Conservation (phyloP, 2,797 vertebrate genomes). For the Anisognathus igniventris region DNA sequence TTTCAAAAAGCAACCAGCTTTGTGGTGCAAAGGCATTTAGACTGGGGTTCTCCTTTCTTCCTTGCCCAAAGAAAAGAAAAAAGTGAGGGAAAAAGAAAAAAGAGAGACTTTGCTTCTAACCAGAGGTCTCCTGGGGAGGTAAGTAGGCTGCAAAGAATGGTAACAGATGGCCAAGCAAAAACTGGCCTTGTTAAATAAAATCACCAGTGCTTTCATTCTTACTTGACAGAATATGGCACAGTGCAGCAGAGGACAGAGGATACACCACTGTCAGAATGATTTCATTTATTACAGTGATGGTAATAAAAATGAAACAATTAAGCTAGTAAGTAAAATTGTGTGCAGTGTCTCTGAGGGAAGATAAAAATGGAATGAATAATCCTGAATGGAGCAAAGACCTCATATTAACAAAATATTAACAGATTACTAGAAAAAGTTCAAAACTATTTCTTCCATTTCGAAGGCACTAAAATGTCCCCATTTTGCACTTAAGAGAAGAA, state of each 20-base stretch:
- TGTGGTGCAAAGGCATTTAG: neutral
- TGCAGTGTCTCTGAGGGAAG: neutral
- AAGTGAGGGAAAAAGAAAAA: neutral
- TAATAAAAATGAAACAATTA: neutral
- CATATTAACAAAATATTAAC: neutral
- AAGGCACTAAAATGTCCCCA: neutral
- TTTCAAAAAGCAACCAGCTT: neutral
- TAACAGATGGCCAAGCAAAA: slow-evolving; percentile 42
- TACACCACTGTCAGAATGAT: neutral
- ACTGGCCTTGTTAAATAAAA: neutral
- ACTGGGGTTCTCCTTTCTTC: neutral
- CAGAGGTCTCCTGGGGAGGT: neutral
- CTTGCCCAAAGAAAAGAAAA: neutral
- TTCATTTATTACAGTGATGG: neutral
- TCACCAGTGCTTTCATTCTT: neutral
- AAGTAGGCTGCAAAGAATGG: slow-evolving; percentile 1
- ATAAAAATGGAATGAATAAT: neutral
- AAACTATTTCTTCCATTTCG: neutral
- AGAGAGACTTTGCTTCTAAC: neutral
- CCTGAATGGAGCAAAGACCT: neutral
- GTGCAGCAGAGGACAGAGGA: neutral
- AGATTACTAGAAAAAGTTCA: neutral
- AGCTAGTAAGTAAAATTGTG: neutral
- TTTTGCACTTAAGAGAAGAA: neutral
- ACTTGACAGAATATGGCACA: neutral